A percentile compares a stretch with the other conserved stretches of the same genome.
Evolutionary conservation across 2,888 invertebrate species (phyloP).

Genomic region (Bugula neritina): DNA sequence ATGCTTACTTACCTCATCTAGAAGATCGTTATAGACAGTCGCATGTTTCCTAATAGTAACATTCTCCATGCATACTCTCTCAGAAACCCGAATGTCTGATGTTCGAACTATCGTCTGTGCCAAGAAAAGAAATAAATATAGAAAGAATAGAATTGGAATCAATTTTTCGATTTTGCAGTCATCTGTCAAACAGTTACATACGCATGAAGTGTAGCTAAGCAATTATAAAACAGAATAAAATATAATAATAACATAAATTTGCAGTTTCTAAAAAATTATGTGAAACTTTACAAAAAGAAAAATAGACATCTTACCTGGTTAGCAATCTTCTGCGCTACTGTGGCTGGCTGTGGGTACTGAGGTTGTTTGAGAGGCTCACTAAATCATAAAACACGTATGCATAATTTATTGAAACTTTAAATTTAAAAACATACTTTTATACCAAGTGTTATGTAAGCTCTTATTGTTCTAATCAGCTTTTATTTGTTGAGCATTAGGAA

Average conservation of each 20-base stretch:
- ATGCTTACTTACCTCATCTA: slow-evolving; percentile 52
- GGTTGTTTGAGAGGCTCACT: slow-evolving; percentile 32
- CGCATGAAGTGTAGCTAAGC: no score
- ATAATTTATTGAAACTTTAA: background rate
- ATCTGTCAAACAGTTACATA: no score
- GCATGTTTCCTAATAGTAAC: slow-evolving; percentile 43
- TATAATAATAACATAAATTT: no score
- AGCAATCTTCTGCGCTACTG: slow-evolving; percentile 40
- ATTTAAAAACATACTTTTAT: background rate
- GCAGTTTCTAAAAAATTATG: background rate
- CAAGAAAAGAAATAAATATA: background rate
- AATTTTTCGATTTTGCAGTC: no score
- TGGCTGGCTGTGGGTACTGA: slow-evolving; percentile 47
- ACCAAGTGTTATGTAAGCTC: background rate
- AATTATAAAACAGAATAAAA: no score
- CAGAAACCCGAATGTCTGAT: slow-evolving; percentile 51
- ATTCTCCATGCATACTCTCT: slow-evolving; percentile 49
- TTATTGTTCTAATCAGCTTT: background rate
- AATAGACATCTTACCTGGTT: slow-evolving; percentile 34
- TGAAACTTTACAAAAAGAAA: background rate
- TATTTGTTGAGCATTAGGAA: background rate
- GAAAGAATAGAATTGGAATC: no score
- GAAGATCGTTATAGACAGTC: slow-evolving; percentile 51
- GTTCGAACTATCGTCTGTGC: slow-evolving; percentile 45
- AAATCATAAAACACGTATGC: background rate